phyloP scores from a whole-genome alignment of 2,113 vertebrate species.

The Neoarius graeffei region DNA sequence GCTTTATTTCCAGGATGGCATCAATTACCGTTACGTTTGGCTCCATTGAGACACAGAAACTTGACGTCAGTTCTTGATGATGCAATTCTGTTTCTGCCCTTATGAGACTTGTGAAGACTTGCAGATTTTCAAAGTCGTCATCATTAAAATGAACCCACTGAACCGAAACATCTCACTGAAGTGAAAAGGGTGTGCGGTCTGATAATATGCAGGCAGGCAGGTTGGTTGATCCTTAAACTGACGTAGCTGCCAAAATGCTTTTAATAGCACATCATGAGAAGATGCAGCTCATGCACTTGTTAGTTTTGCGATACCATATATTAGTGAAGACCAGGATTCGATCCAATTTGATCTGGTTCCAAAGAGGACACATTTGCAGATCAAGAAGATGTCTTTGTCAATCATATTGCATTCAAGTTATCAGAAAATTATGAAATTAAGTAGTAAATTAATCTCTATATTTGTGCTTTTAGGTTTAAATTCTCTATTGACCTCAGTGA shows the following conservation, averaged over 20 bases:
- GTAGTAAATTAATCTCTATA: neutral
- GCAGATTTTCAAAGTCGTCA: neutral
- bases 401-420: neutral
- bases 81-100: neutral
- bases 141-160: neutral
- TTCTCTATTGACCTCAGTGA: neutral
- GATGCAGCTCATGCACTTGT: neutral
- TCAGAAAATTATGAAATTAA: neutral
- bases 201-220: neutral
- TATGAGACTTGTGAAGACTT: neutral
- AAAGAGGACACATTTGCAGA: neutral
- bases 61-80: neutral
- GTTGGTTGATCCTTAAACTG: neutral
- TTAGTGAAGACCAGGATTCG: neutral
- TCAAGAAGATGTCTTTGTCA: neutral
- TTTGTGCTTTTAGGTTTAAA: neutral
- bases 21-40: neutral
- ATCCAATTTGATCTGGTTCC: neutral
- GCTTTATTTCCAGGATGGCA: neutral
- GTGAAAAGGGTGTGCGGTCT: neutral
- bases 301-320: neutral
- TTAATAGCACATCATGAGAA: neutral
- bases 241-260: neutral
- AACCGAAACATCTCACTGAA: neutral
- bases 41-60: neutral